Evolutionary conservation across 2,888 invertebrate genomes (phyloP).

Genomic region (Calephelis perditalis): DNA sequence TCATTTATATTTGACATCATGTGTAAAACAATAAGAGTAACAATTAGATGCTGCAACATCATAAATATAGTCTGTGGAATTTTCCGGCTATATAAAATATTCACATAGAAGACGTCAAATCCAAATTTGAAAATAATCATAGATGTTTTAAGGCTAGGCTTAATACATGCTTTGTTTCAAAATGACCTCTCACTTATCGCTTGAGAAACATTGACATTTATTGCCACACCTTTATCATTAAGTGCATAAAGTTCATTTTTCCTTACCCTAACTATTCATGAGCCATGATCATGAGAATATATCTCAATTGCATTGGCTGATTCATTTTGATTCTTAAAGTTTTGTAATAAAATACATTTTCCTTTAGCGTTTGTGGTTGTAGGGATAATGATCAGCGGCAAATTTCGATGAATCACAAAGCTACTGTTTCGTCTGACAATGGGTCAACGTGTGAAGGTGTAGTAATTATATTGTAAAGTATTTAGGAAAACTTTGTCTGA

Average conservation of each 20-base stretch:
- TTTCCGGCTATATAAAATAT: neutral
- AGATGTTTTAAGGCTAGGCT: conserved; percentile 14
- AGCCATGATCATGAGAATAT: conserved; percentile 4
- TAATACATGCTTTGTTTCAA: conserved; percentile 35
- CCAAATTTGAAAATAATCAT: conserved; percentile 8
- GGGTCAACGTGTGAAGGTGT: conserved; percentile 8
- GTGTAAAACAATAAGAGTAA: too few relatives aligned
- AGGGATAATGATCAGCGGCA: conserved; percentile 8
- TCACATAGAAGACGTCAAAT: conserved; percentile 2
- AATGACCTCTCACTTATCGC: conserved; percentile 48
- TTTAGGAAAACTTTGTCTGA: neutral
- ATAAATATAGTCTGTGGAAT: neutral
- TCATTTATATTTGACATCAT: too few relatives aligned
- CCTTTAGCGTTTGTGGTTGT: neutral
- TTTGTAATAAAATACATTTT: neutral
- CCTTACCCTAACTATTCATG: neutral
- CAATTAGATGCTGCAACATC: neutral
- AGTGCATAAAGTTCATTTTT: conserved; percentile 1
- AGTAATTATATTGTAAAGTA: conserved; percentile 1
- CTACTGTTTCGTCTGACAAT: conserved; percentile 11
- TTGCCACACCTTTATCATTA: conserved; percentile 12
- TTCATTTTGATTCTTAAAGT: neutral
- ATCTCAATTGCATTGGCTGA: neutral
- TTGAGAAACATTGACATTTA: conserved; percentile 28
- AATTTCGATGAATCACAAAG: conserved; percentile 4